Evolutionary conservation across 2,888 invertebrate genomes (phyloP).

Genomic region (Drosophila falleni): DNA sequence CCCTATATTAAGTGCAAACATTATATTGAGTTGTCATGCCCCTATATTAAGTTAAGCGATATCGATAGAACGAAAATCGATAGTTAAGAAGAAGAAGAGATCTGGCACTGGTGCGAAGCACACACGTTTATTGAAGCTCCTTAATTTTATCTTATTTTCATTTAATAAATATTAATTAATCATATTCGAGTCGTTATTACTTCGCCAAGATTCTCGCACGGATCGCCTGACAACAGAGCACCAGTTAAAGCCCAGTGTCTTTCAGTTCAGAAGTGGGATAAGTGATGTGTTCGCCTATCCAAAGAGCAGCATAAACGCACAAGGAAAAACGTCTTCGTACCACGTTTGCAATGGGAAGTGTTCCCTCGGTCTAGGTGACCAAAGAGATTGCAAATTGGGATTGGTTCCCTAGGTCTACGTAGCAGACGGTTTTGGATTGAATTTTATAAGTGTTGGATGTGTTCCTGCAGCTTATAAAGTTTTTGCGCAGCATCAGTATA

Average conservation of each 20-base stretch:
- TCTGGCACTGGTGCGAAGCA: too few species aligned
- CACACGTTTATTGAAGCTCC: too few species aligned
- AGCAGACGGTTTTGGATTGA: not conserved
- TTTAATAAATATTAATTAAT: too few species aligned
- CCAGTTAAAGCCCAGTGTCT: not conserved
- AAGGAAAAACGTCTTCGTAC: not conserved
- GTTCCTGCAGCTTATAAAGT: not conserved
- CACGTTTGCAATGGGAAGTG: not conserved
- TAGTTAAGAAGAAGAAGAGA: too few species aligned
- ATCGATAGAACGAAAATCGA: too few species aligned
- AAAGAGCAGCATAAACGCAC: not conserved
- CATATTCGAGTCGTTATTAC: too few species aligned
- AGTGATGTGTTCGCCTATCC: not conserved
- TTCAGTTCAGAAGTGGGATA: conserved; percentile 4
- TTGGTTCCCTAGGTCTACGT: not conserved
- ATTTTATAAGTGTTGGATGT: not conserved
- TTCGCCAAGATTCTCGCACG: too few species aligned
- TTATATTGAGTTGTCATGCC: too few species aligned
- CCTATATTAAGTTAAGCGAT: too few species aligned
- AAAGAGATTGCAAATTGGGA: not conserved
- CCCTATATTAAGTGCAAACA: too few species aligned
- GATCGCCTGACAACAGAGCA: too few species aligned
- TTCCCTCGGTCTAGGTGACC: not conserved
- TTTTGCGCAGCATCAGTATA: not conserved
- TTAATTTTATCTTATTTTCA: too few species aligned